Percentiles rank a stretch among this genome's conserved stretches.
Conservation (phyloP, 2,113 vertebrate species). For the Ivindomyrus marchei region DNA sequence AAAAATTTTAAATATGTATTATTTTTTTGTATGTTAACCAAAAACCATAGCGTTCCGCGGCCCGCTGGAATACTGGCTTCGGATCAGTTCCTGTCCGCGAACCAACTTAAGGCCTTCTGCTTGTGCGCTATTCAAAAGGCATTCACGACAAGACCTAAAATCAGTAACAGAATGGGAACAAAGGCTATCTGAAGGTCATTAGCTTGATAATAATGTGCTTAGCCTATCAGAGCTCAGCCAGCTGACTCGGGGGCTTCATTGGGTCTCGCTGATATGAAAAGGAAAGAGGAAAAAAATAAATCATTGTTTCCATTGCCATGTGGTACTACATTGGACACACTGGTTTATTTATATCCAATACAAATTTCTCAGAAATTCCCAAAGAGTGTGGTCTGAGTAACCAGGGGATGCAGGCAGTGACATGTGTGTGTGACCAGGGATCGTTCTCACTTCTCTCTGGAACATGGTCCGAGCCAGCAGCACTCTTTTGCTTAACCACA, state of each 20-base stretch:
- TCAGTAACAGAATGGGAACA: neutral
- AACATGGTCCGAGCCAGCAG: neutral
- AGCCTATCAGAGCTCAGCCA: conserved; percentile 15
- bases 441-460: neutral
- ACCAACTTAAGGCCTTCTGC: neutral
- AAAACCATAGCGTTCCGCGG: neutral
- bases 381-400: neutral
- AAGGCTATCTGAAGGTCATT: neutral
- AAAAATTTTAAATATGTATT: neutral
- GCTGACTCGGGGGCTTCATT: neutral
- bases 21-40: neutral
- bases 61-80: neutral
- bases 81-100: neutral
- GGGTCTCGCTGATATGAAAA: neutral
- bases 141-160: neutral
- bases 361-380: neutral
- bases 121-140: neutral
- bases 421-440: neutral
- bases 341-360: neutral
- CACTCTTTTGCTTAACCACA: neutral
- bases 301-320: neutral
- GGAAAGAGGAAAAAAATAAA: neutral
- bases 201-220: neutral
- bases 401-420: neutral
- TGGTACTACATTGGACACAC: neutral